Percentiles rank a stretch among this genome's conserved stretches.
These are phyloP conservation scores for Schizopygopsis pylzovi DNA, from an alignment of 2,797 vertebrate genomes.

Conservation along the genomic window DNA sequence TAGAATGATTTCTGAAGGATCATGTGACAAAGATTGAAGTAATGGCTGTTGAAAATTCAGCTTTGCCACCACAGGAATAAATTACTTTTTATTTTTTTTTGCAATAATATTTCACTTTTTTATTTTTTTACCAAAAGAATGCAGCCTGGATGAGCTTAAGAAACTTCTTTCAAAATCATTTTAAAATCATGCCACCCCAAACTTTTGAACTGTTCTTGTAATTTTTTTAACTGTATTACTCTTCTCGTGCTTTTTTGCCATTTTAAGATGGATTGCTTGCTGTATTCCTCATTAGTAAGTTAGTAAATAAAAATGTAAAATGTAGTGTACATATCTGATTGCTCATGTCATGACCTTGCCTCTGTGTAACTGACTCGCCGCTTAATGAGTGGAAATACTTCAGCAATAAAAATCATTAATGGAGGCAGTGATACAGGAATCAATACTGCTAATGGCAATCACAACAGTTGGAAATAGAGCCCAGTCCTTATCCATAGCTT, in stretches of 20 bases:
- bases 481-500: neutral
- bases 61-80: neutral
- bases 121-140: neutral
- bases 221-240: neutral
- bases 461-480: neutral
- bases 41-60: neutral
- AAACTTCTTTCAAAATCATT: neutral
- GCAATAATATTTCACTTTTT: neutral
- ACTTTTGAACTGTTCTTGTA: neutral
- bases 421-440: slow-evolving; percentile 30
- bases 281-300: neutral
- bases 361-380: neutral
- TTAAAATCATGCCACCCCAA: neutral
- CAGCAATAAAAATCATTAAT: slow-evolving; percentile 29
- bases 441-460: slow-evolving; percentile 34
- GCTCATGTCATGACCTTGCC: slow-evolving; percentile 1
- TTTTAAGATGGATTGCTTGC: neutral
- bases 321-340: neutral
- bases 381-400: slow-evolving; percentile 20
- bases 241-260: neutral
- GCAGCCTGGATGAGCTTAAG: neutral
- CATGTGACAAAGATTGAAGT: neutral
- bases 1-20: neutral
- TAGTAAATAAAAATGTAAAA: neutral
- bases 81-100: neutral